Base-by-base conservation (phyloP, 2,888 invertebrate genomes). In the Drosophila helvetica region DNA sequence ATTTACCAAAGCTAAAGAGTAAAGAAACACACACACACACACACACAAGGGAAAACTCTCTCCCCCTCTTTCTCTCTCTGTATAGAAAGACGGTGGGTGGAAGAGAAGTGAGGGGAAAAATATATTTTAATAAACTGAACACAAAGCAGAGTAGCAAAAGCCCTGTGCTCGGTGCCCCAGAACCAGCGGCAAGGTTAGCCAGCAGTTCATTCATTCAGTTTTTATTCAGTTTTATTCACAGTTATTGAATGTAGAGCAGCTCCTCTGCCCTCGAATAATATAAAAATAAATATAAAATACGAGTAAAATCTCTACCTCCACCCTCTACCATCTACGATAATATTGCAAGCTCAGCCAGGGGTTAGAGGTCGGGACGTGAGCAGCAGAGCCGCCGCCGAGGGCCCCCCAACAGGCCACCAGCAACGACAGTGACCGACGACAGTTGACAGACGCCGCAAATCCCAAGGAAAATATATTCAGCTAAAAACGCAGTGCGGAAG, bases 221-320 rank as follows among this genome's bases (percentile, higher is more conserved):
- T 38, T 38, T 38, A 74, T 70, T 68, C 60, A 60, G 61, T 77
- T 78, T 83, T 79, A 72, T 84, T 75, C 84, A 75, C 75, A 83
- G 67, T 80, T 86, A 84, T 84, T 84, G 86, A 84, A 83, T 77
- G 75, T 80, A 63, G 71, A 60, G 68, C 84, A 81, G 58, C 8
- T 27, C 81, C 38, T 60, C 81, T 71, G 70, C 70, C 46, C 73
- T 77, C 74, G 66, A 79, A 84, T 77, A 79, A 79, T 77, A 81
- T 70, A 66, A 77, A 81, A 79, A 77, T 80, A 66, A 66, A 61
- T 70, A 70, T 61, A 52, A 70, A 52, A 51, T 53, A 55, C 25
- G 59, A 42, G 52, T 43, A 38, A 64, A 62, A 47, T 52, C 2
- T 53, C 18, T 25, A 25, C 7, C 7, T 25, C 25, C 7, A 25